Evolutionary conservation across 2,797 vertebrate genomes (phyloP).

Genomic region (Melopsittacus undulatus): DNA sequence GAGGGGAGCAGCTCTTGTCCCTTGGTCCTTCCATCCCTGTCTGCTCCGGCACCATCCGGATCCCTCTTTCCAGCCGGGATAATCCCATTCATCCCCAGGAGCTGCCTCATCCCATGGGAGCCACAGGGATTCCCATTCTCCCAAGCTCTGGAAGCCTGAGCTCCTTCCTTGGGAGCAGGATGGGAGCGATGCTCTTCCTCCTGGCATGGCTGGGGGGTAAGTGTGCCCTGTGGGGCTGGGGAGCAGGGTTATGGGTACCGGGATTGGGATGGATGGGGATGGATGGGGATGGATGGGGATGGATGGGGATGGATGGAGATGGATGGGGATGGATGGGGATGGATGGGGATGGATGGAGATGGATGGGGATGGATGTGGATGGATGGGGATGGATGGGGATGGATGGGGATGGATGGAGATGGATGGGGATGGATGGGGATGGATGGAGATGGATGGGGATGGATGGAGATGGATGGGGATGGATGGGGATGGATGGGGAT

Average conservation of each 20-base stretch:
- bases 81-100: neutral
- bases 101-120: neutral
- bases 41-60: neutral
- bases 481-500: too few relatives aligned
- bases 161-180: neutral
- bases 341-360: too few relatives aligned
- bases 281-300: too few relatives aligned
- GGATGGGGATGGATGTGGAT: too few relatives aligned
- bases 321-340: too few relatives aligned
- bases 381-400: too few relatives aligned
- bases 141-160: neutral
- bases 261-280: neutral
- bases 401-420: too few relatives aligned
- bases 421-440: too few relatives aligned
- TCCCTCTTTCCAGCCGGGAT: neutral
- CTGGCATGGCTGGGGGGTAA: neutral
- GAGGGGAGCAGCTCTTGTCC: neutral
- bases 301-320: too few relatives aligned
- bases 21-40: neutral
- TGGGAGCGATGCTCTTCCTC: neutral
- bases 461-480: too few relatives aligned
- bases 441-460: too few relatives aligned
- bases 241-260: neutral
- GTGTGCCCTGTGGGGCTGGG: neutral
- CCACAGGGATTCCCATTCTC: neutral